These are phyloP conservation scores for Ennomos fuscantarius DNA, from an alignment of 2,888 invertebrate species.

Conservation along the genomic window DNA sequence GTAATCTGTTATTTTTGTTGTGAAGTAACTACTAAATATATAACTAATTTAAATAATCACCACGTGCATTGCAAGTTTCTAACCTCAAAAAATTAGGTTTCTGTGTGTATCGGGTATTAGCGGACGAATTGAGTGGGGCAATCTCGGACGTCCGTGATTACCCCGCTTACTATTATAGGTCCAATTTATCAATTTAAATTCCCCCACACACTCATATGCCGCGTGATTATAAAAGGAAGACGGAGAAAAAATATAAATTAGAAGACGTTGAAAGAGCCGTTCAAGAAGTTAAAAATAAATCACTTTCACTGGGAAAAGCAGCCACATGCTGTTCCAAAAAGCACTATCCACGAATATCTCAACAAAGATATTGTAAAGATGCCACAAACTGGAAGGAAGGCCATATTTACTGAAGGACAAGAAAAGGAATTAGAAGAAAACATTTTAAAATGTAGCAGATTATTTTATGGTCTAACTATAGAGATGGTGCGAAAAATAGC, in stretches of 20 bases:
- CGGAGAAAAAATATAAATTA: conserved; percentile 24
- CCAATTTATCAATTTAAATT: neutral
- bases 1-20: neutral
- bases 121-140: conserved; percentile 23
- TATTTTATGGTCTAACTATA: conserved; percentile 33
- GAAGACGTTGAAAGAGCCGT: conserved; percentile 24
- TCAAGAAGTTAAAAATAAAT: conserved; percentile 23
- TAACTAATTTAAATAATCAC: conserved; percentile 11
- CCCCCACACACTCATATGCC: conserved; percentile 21
- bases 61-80: conserved; percentile 18
- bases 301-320: conserved; percentile 22
- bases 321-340: conserved; percentile 21
- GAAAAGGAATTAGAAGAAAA: conserved; percentile 19
- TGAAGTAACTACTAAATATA: conserved; percentile 13
- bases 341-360: conserved; percentile 21
- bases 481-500: conserved; percentile 37
- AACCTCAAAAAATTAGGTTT: conserved; percentile 22
- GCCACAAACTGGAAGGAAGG: conserved; percentile 9
- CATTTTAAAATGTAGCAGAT: conserved; percentile 23
- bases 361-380: conserved; percentile 8
- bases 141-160: conserved; percentile 21
- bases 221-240: conserved; percentile 25
- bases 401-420: conserved; percentile 20
- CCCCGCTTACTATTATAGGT: conserved; percentile 10
- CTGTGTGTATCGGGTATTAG: conserved; percentile 19